These are phyloP conservation scores for Drosophila subobscura DNA, from an alignment of 1,140 invertebrate genomes.

Conservation along the genomic window DNA sequence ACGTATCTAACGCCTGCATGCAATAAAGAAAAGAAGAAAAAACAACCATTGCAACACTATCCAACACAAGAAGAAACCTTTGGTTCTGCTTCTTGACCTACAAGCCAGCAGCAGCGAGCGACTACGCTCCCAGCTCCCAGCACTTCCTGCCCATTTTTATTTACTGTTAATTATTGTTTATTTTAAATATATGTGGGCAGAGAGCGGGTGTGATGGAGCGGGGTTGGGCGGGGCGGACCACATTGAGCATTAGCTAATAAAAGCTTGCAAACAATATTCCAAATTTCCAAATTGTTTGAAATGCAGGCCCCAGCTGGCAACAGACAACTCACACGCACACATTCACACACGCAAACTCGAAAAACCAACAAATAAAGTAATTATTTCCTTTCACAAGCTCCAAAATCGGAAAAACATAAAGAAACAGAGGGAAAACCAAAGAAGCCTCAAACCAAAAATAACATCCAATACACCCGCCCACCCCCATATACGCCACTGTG, in stretches of 20 bases:
- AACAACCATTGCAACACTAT: conserved; percentile 42
- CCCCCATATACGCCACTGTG: conserved; percentile 1
- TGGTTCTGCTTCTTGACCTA: conserved; percentile 67
- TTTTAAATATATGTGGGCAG: not conserved
- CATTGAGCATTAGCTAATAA: conserved; percentile 65
- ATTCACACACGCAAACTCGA: conserved; percentile 18
- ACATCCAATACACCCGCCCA: conserved; percentile 43
- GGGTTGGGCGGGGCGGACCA: not conserved
- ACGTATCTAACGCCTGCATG: conserved; percentile 10
- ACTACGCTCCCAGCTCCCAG: conserved; percentile 25
- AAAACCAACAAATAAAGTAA: conserved; percentile 73
- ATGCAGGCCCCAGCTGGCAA: conserved; percentile 58
- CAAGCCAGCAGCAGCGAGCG: conserved; percentile 35
- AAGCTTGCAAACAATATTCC: conserved; percentile 66
- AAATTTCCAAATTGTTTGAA: conserved; percentile 61
- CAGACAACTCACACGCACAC: conserved; percentile 8
- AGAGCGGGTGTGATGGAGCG: not conserved
- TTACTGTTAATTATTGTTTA: conserved; percentile 73
- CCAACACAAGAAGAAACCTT: conserved; percentile 17
- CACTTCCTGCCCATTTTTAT: conserved; percentile 60
- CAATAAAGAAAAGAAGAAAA: not conserved
- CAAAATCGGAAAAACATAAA: conserved; percentile 62
- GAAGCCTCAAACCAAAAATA: conserved; percentile 64
- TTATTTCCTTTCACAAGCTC: conserved; percentile 78
- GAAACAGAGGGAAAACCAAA: conserved; percentile 39